Conservation (phyloP, 1,140 invertebrate species). For the Cotesia typhae region DNA sequence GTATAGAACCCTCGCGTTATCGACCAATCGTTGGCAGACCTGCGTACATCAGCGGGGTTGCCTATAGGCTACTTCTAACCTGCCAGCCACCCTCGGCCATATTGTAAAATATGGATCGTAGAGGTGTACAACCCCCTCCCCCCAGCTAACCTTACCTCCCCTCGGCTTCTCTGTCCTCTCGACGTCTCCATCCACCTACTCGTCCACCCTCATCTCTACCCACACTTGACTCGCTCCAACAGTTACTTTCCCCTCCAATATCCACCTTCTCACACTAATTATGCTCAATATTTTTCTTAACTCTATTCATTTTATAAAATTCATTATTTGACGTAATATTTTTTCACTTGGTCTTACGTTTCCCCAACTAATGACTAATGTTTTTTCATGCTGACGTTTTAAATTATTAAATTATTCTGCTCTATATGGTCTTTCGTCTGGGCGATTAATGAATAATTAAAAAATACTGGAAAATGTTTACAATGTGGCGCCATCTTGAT, state of each 20-base stretch:
- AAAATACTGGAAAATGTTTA: conserved; percentile 49
- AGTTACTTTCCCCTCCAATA: neutral
- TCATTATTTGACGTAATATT: no score
- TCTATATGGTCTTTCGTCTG: no score
- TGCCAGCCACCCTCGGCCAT: conserved; percentile 41
- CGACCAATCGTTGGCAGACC: conserved; percentile 42
- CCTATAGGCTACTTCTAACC: conserved; percentile 39
- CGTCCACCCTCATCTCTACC: neutral
- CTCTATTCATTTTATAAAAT: neutral
- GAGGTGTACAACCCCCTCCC: conserved; percentile 30
- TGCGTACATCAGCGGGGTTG: conserved; percentile 40
- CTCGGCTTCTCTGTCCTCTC: conserved; percentile 7
- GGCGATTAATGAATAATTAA: neutral
- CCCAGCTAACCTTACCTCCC: conserved; percentile 21
- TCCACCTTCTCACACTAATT: neutral
- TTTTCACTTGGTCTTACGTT: no score
- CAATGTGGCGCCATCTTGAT: conserved; percentile 54
- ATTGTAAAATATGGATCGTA: conserved; percentile 42
- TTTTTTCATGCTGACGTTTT: no score
- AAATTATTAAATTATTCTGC: no score
- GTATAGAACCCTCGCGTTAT: conserved; percentile 29
- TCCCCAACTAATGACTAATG: no score
- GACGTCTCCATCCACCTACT: conserved; percentile 12
- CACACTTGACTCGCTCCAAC: neutral
- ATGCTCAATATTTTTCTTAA: neutral